A percentile compares a stretch with the other conserved stretches of the same genome.
phyloP scores from a whole-genome alignment of 2,888 invertebrate genomes.

The Limnephilus lunatus region DNA sequence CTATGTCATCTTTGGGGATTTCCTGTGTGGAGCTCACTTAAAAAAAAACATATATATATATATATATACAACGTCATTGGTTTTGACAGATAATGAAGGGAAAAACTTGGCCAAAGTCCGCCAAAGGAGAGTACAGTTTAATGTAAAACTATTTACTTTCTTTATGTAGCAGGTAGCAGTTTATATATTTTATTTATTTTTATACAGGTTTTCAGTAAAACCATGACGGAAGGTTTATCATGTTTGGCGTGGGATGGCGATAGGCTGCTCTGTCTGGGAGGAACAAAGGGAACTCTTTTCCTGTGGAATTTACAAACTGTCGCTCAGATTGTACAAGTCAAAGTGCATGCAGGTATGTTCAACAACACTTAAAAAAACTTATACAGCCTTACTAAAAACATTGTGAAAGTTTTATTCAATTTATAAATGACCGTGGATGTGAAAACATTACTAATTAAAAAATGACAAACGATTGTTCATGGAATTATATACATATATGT shows the following conservation, averaged over 20 bases:
- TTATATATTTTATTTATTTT: slow-evolving; percentile 22
- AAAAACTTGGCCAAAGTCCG: neutral
- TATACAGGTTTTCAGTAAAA: slow-evolving; percentile 73
- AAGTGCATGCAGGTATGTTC: slow-evolving; percentile 81
- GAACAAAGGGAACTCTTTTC: slow-evolving; percentile 73
- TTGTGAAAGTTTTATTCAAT: too few relatives aligned
- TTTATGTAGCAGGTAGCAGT: slow-evolving; percentile 30
- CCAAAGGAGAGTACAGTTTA: neutral
- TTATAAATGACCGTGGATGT: too few relatives aligned
- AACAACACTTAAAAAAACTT: neutral
- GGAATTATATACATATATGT: too few relatives aligned
- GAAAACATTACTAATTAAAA: too few relatives aligned
- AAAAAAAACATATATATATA: too few relatives aligned
- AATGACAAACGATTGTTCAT: too few relatives aligned
- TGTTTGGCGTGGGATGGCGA: slow-evolving; percentile 74
- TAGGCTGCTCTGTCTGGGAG: slow-evolving; percentile 75
- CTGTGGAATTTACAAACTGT: slow-evolving; percentile 77
- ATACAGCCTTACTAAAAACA: too few relatives aligned
- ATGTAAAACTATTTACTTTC: neutral
- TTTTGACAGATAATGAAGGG: neutral
- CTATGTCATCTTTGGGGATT: too few relatives aligned
- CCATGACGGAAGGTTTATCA: slow-evolving; percentile 71
- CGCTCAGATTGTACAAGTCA: slow-evolving; percentile 72
- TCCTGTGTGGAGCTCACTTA: too few relatives aligned
- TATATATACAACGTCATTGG: too few relatives aligned